Base-by-base conservation (phyloP, 30 jellyfish, hydroid and myxozoan species). In the Phacellophora camtschatica region DNA sequence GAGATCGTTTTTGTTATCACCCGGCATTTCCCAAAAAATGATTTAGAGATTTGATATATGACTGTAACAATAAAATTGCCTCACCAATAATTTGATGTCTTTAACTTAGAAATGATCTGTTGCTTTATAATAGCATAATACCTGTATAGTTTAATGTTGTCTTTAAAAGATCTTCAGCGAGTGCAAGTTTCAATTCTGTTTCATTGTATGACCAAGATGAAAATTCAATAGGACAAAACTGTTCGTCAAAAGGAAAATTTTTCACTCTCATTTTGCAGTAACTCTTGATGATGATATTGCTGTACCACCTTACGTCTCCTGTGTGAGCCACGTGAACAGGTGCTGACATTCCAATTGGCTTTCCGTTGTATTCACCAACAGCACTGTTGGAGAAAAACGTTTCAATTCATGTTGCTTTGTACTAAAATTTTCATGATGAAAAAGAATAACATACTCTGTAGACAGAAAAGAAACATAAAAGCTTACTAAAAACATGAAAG, bases 261-360 rank as follows among this genome's bases (percentile, higher is more conserved):
- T 51, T 35, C 32, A 85, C 96, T 48, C 74, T 85, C 96, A 85
- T 72, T 59, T 85, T 85, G 89, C 96, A 85, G 55, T 42, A 85
- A 23, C 89, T 85, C 59, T 74, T 73, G 1, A 85, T 25, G 64
- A 85, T 64, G 8, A 48, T 31, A 22, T 77, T 62, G 49, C 89
- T 69, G 80, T 85, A 85, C 96, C 96, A 85, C 0, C 53, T 50
- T 32, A 74, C 65, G 23, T 74, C 69, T 22, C 96, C 96, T 46
- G 43, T 41, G 73, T 27, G 25, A 15, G 53, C 30, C 8, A 85
- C 82, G 62, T 85, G 89, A 12, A 85, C 87, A 5, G 96, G 89
- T 15, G 81, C 81, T 19, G 84, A 43, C 85, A 67, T 73, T 4
- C 96, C 96, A 30, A 85, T 71, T 15, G 57, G 39, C 25, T 46